Evolutionary conservation across 1,140 invertebrate genomes (phyloP).

Genomic region (Ostrea edulis): DNA sequence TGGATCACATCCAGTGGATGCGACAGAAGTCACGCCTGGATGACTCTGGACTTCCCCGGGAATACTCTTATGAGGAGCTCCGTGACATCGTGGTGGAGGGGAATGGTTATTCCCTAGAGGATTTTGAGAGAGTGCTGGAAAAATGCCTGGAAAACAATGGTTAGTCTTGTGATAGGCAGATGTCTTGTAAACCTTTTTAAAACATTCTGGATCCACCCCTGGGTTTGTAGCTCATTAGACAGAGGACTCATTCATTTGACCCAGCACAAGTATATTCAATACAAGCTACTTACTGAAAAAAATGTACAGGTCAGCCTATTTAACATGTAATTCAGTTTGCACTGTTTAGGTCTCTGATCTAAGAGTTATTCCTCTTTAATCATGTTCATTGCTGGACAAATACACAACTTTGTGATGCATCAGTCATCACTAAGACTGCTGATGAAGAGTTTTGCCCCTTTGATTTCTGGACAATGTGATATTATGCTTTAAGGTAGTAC

Average conservation of each 20-base stretch:
- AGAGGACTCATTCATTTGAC: background rate
- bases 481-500: too few relatives aligned
- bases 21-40: background rate
- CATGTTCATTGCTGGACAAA: too few relatives aligned
- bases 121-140: slow-evolving; percentile 2
- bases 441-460: background rate
- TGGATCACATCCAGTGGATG: background rate
- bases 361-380: too few relatives aligned
- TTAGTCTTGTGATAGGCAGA: background rate
- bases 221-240: too few relatives aligned
- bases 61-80: background rate
- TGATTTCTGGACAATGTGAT: background rate
- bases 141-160: background rate
- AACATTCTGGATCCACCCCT: too few relatives aligned
- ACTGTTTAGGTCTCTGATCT: too few relatives aligned
- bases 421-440: background rate
- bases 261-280: background rate
- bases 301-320: background rate
- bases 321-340: too few relatives aligned
- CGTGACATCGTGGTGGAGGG: background rate
- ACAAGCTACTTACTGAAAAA: background rate
- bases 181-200: background rate
- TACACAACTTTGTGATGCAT: too few relatives aligned
- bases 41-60: background rate
- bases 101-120: background rate